Conservation (phyloP, 2,888 invertebrate genomes). For the Dyspetes luteomarginatus region DNA sequence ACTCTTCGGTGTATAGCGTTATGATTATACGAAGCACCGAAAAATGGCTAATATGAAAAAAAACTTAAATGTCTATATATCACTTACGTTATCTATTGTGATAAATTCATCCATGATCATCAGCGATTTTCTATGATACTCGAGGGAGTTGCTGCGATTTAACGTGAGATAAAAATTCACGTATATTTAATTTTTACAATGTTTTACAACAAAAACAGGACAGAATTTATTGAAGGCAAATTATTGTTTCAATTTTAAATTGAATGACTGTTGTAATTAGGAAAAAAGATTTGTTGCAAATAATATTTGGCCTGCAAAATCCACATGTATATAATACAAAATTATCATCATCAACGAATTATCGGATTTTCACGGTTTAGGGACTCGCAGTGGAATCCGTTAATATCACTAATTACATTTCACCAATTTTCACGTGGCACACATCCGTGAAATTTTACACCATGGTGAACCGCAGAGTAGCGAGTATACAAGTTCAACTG, state of each 20-base stretch:
- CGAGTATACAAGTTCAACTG: slow-evolving; percentile 43
- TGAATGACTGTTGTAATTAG: no score
- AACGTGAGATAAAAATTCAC: neutral
- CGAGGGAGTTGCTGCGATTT: neutral
- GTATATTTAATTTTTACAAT: no score
- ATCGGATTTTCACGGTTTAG: neutral
- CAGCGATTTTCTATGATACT: neutral
- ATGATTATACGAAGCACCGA: neutral
- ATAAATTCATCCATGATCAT: slow-evolving; percentile 14
- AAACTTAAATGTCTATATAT: slow-evolving; percentile 16
- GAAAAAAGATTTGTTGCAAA: no score
- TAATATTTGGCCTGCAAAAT: no score
- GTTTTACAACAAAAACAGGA: no score
- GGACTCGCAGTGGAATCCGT: no score
- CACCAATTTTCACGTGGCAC: neutral
- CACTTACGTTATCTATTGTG: neutral
- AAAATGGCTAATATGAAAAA: slow-evolving; percentile 28
- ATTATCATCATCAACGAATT: neutral
- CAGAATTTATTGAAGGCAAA: no score
- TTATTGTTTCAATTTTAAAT: no score
- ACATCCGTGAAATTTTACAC: neutral
- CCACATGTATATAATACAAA: no score
- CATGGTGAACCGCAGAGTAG: slow-evolving; percentile 7
- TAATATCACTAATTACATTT: neutral
- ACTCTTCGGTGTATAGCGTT: neutral